phyloP scores from a whole-genome alignment of 2,888 invertebrate species.

The Gari tellinella region DNA sequence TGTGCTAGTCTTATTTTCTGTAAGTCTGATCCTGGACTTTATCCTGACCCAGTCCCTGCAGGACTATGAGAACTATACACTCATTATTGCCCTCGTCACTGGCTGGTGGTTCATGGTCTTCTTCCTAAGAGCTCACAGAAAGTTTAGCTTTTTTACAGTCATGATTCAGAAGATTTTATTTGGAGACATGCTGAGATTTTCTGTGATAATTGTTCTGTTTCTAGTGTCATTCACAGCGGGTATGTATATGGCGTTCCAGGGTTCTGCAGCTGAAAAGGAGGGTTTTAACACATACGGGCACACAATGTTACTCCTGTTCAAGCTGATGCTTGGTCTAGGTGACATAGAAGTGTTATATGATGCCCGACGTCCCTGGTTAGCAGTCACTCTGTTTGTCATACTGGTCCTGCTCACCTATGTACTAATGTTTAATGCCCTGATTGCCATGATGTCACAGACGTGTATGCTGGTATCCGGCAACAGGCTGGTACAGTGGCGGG shows the following conservation, averaged over 20 bases:
- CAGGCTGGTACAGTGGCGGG: slow-evolving; percentile 67
- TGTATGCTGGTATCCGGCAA: slow-evolving; percentile 69
- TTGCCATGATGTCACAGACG: slow-evolving; percentile 78
- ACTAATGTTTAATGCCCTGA: slow-evolving; percentile 73
- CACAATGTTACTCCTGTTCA: slow-evolving; percentile 71
- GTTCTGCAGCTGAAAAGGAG: slow-evolving; percentile 33
- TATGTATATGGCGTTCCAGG: slow-evolving; percentile 69
- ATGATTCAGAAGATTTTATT: slow-evolving; percentile 73
- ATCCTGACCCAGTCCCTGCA: slow-evolving; percentile 34
- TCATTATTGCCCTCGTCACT: slow-evolving; percentile 66
- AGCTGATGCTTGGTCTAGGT: slow-evolving; percentile 72
- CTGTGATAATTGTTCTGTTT: slow-evolving; percentile 64
- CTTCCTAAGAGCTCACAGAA: slow-evolving; percentile 67
- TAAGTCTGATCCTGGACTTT: slow-evolving; percentile 60
- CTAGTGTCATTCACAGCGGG: slow-evolving; percentile 71
- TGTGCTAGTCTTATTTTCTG: slow-evolving; percentile 60
- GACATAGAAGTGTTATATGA: slow-evolving; percentile 62
- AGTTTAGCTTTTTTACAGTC: slow-evolving; percentile 75
- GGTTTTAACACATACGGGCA: slow-evolving; percentile 58
- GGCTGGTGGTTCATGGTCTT: slow-evolving; percentile 76
- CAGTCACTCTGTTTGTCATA: slow-evolving; percentile 64
- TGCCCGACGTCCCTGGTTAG: slow-evolving; percentile 69
- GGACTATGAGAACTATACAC: slow-evolving; percentile 55
- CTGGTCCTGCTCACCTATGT: slow-evolving; percentile 72
- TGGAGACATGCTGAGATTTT: slow-evolving; percentile 68